Evolutionary conservation across 2,113 vertebrate species (phyloP).

Genomic region (Pardalotus punctatus): DNA sequence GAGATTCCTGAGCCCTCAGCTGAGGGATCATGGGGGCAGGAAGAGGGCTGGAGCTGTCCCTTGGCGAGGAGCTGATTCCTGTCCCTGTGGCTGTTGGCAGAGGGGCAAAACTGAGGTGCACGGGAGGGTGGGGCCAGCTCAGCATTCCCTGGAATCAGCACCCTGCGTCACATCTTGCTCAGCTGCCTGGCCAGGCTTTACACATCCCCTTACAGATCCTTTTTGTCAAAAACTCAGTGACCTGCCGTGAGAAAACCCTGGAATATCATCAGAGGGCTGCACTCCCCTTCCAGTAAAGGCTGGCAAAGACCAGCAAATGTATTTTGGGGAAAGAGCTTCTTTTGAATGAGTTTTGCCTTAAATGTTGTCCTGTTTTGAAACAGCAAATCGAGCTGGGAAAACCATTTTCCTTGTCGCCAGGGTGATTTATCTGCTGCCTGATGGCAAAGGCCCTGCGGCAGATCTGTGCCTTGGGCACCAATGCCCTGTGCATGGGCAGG

Average conservation of each 20-base stretch:
- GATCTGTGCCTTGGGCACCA: background rate
- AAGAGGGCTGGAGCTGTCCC: background rate
- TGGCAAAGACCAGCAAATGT: background rate
- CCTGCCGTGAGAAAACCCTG: background rate
- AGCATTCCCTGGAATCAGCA: background rate
- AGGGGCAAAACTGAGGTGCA: background rate
- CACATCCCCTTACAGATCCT: background rate
- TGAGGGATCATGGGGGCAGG: fast-evolving
- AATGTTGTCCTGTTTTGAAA: background rate
- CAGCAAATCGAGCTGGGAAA: background rate
- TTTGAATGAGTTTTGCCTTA: background rate
- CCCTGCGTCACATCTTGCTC: background rate
- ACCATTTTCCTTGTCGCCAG: background rate
- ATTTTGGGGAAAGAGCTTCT: background rate
- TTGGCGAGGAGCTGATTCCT: background rate
- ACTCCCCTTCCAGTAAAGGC: background rate
- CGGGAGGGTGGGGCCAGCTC: background rate
- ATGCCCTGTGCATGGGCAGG: fast-evolving
- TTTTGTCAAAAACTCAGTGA: background rate
- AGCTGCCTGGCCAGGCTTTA: background rate
- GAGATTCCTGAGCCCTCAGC: background rate
- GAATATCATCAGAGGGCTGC: background rate
- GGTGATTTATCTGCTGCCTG: background rate
- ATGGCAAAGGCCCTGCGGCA: background rate
- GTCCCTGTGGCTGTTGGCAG: background rate